Percentiles rank a stretch among this genome's conserved stretches.
Conservation (phyloP, 2,888 invertebrate species). For the Micropterix aruncella region DNA sequence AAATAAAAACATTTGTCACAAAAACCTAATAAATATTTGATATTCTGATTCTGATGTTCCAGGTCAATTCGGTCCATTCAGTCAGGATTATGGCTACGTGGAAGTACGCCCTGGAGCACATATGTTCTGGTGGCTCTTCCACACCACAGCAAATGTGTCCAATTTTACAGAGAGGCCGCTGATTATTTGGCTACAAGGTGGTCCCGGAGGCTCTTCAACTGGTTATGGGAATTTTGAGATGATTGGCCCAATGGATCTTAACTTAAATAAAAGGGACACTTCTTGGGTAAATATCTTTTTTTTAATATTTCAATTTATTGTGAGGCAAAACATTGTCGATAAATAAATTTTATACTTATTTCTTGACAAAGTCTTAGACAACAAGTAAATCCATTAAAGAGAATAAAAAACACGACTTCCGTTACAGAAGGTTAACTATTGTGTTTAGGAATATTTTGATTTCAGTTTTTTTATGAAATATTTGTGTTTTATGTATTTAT, state of each 20-base stretch:
- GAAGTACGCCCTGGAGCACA: conserved; percentile 59
- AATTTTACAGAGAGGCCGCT: conserved; percentile 54
- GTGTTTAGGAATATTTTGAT: neutral
- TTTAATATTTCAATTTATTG: neutral
- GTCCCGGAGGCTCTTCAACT: conserved; percentile 68
- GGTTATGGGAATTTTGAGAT: conserved; percentile 82
- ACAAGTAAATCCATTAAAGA: too few species aligned
- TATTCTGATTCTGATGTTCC: too few species aligned
- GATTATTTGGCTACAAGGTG: conserved; percentile 83
- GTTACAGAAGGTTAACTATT: too few species aligned
- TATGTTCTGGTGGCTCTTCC: conserved; percentile 83
- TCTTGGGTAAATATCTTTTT: conserved; percentile 50
- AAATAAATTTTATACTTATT: conserved; percentile 1
- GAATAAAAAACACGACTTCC: too few species aligned
- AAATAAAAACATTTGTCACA: too few species aligned
- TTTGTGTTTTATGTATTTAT: too few species aligned
- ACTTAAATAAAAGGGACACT: conserved; percentile 49
- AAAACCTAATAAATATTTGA: too few species aligned
- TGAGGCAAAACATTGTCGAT: neutral
- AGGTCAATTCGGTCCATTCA: conserved; percentile 41
- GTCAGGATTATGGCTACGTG: conserved; percentile 63
- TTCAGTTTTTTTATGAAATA: too few species aligned
- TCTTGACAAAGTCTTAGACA: conserved; percentile 1
- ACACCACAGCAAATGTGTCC: conserved; percentile 47
- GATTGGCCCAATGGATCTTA: conserved; percentile 56